Evolutionary conservation across 2,888 invertebrate genomes (phyloP).

Genomic region (Teleiodes luculella): DNA sequence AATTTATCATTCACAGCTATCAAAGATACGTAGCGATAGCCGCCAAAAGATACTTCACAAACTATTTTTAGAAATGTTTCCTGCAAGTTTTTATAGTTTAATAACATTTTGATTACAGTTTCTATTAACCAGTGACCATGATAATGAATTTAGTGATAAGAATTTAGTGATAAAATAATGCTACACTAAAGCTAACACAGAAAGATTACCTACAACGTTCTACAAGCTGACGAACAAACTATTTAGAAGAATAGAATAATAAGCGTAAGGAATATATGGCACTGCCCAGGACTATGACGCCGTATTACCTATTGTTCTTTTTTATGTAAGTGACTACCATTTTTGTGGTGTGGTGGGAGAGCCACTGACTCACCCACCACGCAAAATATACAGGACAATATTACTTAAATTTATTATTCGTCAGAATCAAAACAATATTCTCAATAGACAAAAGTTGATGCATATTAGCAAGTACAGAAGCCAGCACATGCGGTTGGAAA

Average conservation of each 20-base stretch:
- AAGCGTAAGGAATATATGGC: not conserved
- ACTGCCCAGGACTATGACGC: conserved; percentile 1
- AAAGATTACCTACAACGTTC: not conserved
- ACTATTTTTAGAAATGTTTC: not conserved
- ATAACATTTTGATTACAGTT: not conserved
- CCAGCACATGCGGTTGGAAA: too few relatives aligned
- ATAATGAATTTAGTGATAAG: not conserved
- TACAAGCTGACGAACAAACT: conserved; percentile 24
- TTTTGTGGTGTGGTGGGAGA: conserved; percentile 6
- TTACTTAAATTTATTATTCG: not conserved
- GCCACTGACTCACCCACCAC: not conserved
- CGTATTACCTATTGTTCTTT: conserved; percentile 18
- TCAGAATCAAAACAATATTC: not conserved
- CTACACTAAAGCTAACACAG: not conserved
- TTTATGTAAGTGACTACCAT: conserved; percentile 22
- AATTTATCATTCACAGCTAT: conserved; percentile 50
- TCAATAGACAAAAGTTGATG: conserved; percentile 24
- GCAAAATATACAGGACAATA: not conserved
- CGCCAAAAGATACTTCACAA: not conserved
- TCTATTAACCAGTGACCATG: not conserved
- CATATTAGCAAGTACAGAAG: too few relatives aligned
- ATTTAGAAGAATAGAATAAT: conserved; percentile 34
- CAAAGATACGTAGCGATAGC: conserved; percentile 43
- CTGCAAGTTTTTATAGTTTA: not conserved
- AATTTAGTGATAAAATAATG: too few relatives aligned